A percentile compares a stretch with the other conserved stretches of the same genome.
Evolutionary conservation across 2,113 vertebrate genomes (phyloP).

Genomic region (Lates calcarifer): DNA sequence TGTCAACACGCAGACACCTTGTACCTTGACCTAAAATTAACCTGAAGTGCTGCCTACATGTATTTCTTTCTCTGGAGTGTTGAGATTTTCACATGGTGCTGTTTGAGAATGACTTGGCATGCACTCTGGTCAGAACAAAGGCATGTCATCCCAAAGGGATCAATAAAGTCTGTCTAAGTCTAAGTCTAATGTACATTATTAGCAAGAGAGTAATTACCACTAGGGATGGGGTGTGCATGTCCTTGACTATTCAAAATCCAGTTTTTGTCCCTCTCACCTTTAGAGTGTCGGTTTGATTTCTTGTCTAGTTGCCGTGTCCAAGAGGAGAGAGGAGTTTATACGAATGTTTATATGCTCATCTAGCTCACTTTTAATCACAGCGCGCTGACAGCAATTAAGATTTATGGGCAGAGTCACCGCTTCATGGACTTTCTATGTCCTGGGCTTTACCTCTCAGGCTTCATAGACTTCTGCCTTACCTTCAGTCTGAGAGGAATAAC

Average conservation of each 20-base stretch:
- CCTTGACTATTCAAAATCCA: too few species aligned
- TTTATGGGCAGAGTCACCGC: not conserved
- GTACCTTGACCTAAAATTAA: not conserved
- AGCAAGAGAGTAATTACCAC: not conserved
- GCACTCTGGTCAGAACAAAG: not conserved
- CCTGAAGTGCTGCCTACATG: not conserved
- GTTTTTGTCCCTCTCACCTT: not conserved
- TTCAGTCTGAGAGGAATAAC: not conserved
- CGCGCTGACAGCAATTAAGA: slow-evolving; percentile 3
- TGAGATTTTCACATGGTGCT: not conserved
- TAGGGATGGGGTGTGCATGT: too few species aligned
- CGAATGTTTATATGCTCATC: not conserved
- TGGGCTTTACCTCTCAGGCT: not conserved
- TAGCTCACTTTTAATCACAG: not conserved
- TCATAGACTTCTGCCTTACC: not conserved
- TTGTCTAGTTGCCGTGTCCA: not conserved
- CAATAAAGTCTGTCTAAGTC: too few species aligned
- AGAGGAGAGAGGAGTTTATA: not conserved
- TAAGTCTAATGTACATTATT: not conserved
- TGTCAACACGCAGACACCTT: not conserved
- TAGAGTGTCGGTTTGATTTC: not conserved
- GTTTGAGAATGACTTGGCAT: not conserved
- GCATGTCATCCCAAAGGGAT: too few species aligned
- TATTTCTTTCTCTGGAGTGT: not conserved
- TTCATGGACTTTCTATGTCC: not conserved